Evolutionary conservation across 2,797 vertebrate species (phyloP), one percentile per base, ranked within the genome.

Genomic region (Amphiprion clarkii): DNA sequence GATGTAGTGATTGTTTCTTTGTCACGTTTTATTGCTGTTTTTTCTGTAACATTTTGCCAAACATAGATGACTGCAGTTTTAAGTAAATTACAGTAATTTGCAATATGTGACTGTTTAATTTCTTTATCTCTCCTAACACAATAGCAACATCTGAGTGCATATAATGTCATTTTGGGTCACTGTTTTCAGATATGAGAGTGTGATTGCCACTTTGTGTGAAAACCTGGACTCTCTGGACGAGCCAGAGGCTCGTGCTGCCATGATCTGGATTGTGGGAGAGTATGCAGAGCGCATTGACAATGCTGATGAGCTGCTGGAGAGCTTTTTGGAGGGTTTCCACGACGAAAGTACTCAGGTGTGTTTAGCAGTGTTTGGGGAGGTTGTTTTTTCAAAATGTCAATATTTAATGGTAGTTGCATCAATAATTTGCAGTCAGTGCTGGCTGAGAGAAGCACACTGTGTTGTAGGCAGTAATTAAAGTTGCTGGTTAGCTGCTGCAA

Each of bases 251-350:
- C 96, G 98, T 16, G 98, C 98, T 0, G 97, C 98, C 82, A 99
- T 99, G 98, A 99, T 99, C 88, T 99, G 98, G 98, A 99, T 99
- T 62, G 98, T 99, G 81, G 98, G 98, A 3, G 98, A 99, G 71
- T 99, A 99, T 1, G 98, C 98, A 0, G 98, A 99, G 82, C 95
- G 98, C 68, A 99, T 99, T 11, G 98, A 99, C 93, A 99, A 99
- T 2, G 98, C 98, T 0, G 98, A 99, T 68, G 98, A 99, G 83
- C 95, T 99, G 78, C 84, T 99, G 83, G 98, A 99, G 93, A 99
- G 98, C 90, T 99, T 99, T 87, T 89, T 99, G 87, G 98, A 99
- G 85, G 98, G 98, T 56, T 99, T 99, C 93, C 98, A 99, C 14
- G 98, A 99, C 76, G 98, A 99, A 93, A 99, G 98, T 85, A 99